Conservation (phyloP, 2,888 invertebrate species). For the Drosophila prolongata region DNA sequence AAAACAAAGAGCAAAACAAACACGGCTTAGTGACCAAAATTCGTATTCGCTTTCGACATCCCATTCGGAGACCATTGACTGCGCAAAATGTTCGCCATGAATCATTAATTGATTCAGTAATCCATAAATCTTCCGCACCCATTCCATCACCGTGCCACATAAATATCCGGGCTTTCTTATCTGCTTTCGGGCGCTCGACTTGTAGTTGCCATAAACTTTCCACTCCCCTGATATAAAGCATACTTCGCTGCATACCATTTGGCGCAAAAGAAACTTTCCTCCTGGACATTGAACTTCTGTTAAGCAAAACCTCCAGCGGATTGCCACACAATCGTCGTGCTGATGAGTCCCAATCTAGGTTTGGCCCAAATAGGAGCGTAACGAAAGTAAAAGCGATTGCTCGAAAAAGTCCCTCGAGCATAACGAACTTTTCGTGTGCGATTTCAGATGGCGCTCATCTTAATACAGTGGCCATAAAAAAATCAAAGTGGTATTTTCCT, state of each 20-base stretch:
- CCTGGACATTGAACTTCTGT: slow-evolving; percentile 32
- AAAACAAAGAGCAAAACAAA: slow-evolving; percentile 44
- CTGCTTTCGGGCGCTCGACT: slow-evolving; percentile 11
- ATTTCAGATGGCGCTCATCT: not conserved
- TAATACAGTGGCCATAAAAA: slow-evolving; percentile 4
- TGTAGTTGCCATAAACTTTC: slow-evolving; percentile 24
- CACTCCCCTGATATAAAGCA: not conserved
- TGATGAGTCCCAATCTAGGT: slow-evolving; percentile 37
- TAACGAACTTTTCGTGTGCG: slow-evolving; percentile 19
- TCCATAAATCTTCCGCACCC: slow-evolving; percentile 23
- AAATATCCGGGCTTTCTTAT: not conserved
- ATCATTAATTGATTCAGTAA: slow-evolving; percentile 20
- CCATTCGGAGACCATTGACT: slow-evolving; percentile 23
- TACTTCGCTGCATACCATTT: slow-evolving; percentile 17
- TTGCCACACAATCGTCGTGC: slow-evolving; percentile 39
- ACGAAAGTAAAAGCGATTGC: slow-evolving; percentile 28
- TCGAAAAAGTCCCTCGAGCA: slow-evolving; percentile 25
- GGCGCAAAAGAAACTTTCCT: slow-evolving; percentile 10
- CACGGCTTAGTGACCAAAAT: slow-evolving; percentile 26
- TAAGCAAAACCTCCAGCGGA: slow-evolving; percentile 21
- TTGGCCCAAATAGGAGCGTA: slow-evolving; percentile 27
- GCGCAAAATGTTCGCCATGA: slow-evolving; percentile 34
- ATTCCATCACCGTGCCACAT: not conserved
- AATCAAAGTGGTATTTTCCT: not conserved
- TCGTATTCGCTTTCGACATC: slow-evolving; percentile 17